Conservation (phyloP, 2,113 vertebrate genomes). For the Terrapene triunguis region DNA sequence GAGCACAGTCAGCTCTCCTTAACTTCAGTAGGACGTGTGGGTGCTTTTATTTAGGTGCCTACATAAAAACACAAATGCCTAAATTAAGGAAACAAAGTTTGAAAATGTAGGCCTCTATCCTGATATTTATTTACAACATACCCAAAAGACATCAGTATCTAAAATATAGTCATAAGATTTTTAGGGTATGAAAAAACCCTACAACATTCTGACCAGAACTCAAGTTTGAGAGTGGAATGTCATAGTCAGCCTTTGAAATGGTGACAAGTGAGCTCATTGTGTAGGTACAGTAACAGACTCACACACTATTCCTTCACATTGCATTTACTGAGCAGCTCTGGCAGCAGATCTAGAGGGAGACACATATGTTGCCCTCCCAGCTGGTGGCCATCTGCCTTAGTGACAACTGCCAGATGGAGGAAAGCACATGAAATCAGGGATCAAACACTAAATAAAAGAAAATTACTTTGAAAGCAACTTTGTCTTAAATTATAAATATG, state of each 20-base stretch:
- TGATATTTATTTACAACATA: constrained; percentile 37
- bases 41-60: constrained; percentile 25
- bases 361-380: constrained; percentile 78
- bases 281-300: constrained; percentile 26
- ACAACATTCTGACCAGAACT: background rate
- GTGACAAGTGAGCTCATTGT: constrained; percentile 64
- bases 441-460: constrained; percentile 81
- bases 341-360: constrained; percentile 62
- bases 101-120: background rate
- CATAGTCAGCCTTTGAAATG: constrained; percentile 1
- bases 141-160: background rate
- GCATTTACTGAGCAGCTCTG: constrained; percentile 65
- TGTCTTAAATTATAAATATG: constrained; percentile 76
- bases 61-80: constrained; percentile 15
- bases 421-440: constrained; percentile 71
- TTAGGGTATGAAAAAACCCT: background rate
- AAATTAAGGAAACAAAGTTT: background rate
- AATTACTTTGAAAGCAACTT: constrained; percentile 80
- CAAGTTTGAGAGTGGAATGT: constrained; percentile 36
- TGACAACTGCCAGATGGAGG: constrained; percentile 86
- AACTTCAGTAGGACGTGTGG: constrained; percentile 8
- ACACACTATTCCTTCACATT: constrained; percentile 45
- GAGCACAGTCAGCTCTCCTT: constrained; percentile 27
- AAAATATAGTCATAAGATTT: background rate
- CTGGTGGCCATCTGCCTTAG: constrained; percentile 85